Conservation (phyloP, 2,888 invertebrate genomes). For the Onchidella celtica region DNA sequence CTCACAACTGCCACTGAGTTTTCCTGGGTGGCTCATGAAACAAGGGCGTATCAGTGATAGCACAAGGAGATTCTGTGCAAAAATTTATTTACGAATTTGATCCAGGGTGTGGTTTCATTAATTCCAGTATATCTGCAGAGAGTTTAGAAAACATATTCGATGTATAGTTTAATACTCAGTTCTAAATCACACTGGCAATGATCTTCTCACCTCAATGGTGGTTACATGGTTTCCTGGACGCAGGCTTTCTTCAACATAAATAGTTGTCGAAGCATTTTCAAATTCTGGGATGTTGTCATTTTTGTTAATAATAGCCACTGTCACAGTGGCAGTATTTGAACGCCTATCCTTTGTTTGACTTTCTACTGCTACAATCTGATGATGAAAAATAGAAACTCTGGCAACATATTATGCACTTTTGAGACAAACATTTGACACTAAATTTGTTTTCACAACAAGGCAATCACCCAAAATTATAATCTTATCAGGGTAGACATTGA, state of each 20-base stretch:
- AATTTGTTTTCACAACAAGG: too few relatives aligned
- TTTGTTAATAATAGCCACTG: conserved; percentile 77
- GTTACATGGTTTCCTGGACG: background rate
- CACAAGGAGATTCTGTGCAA: too few relatives aligned
- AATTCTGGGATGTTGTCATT: conserved; percentile 87
- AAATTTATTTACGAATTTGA: too few relatives aligned
- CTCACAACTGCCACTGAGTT: too few relatives aligned
- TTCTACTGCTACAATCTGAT: background rate
- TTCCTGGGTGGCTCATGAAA: too few relatives aligned
- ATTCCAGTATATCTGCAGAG: background rate
- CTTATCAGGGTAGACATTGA: too few relatives aligned
- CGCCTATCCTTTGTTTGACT: background rate
- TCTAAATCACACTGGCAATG: background rate
- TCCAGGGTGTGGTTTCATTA: conserved; percentile 1
- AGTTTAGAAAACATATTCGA: conserved; percentile 13
- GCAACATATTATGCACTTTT: too few relatives aligned
- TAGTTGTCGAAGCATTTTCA: conserved; percentile 52
- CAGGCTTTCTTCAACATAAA: conserved; percentile 49
- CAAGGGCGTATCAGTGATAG: too few relatives aligned
- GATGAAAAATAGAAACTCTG: too few relatives aligned
- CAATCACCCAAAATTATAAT: too few relatives aligned
- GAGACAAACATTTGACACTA: too few relatives aligned
- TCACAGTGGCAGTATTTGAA: conserved; percentile 70
- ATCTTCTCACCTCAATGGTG: conserved; percentile 3
- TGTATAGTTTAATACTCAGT: conserved; percentile 9